Evolutionary conservation across 2,113 vertebrate genomes (phyloP).

Genomic region (Microcebus murinus): DNA sequence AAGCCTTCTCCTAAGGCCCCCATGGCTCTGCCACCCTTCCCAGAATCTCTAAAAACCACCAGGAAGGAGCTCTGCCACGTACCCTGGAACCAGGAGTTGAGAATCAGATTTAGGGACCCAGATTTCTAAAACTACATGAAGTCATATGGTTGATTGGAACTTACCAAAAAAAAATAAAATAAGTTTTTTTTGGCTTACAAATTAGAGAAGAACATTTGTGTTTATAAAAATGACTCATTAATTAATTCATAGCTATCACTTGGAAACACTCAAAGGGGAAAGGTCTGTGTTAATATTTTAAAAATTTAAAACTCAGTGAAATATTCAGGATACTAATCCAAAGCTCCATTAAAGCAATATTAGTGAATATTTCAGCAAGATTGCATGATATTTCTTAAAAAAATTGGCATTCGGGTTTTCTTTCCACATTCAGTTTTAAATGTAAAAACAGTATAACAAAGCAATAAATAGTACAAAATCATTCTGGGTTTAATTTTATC

Average conservation of each 20-base stretch:
- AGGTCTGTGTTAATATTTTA: constrained; percentile 53
- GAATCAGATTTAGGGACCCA: background rate
- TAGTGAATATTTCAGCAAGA: constrained; percentile 38
- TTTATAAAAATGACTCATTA: constrained; percentile 59
- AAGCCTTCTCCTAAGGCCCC: background rate
- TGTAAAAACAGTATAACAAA: constrained; percentile 27
- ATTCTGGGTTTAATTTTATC: constrained; percentile 20
- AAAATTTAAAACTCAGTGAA: constrained; percentile 14
- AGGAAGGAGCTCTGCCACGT: background rate
- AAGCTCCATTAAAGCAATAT: constrained; percentile 19
- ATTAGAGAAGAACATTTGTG: constrained; percentile 59
- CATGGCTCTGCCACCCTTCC: background rate
- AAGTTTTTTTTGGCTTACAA: constrained; percentile 47
- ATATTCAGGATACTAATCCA: background rate
- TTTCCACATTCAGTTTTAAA: background rate
- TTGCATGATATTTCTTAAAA: constrained; percentile 14
- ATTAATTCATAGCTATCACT: constrained; percentile 58
- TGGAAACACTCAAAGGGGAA: constrained; percentile 52
- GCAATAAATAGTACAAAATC: constrained; percentile 52
- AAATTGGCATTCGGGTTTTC: background rate
- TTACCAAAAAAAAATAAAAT: background rate
- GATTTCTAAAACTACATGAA: background rate
- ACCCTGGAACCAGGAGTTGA: background rate
- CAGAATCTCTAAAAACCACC: background rate
- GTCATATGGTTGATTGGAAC: background rate